These are phyloP conservation scores for Cisticola juncidis DNA, from an alignment of 2,113 vertebrate species.

Conservation along the genomic window DNA sequence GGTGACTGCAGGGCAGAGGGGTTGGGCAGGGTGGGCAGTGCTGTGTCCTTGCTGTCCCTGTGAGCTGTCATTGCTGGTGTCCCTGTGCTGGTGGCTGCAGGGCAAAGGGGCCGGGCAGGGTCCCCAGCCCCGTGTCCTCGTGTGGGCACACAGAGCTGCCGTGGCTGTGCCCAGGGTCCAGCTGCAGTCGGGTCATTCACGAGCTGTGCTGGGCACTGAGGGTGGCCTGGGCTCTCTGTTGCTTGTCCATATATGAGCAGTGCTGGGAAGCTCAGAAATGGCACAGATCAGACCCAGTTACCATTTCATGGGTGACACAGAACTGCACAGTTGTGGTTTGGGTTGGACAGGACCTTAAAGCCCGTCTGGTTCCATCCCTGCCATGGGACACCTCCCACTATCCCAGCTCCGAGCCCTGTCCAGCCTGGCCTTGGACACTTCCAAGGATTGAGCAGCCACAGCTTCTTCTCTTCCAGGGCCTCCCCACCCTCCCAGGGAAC, in stretches of 20 bases:
- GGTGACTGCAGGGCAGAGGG: too few relatives aligned
- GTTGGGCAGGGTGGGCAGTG: background rate
- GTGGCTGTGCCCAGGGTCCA: rapidly evolving
- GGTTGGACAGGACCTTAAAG: rapidly evolving
- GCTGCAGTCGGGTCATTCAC: background rate
- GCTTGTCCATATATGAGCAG: rapidly evolving
- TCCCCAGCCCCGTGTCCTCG: background rate
- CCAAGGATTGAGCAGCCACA: background rate
- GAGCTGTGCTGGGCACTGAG: rapidly evolving
- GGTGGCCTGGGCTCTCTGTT: background rate
- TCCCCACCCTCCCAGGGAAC: rapidly evolving
- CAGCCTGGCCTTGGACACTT: background rate
- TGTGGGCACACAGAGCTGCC: background rate
- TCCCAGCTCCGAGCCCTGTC: background rate
- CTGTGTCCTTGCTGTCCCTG: background rate
- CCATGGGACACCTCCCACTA: background rate
- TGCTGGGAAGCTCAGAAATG: background rate
- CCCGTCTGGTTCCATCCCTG: background rate
- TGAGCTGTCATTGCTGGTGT: background rate
- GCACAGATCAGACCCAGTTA: background rate
- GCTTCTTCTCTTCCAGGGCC: background rate
- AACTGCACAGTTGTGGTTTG: rapidly evolving
- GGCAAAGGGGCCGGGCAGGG: too few relatives aligned
- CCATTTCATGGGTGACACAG: rapidly evolving
- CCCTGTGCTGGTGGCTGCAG: rapidly evolving